Percentiles rank a stretch among this genome's conserved stretches.
Evolutionary conservation across 2,888 invertebrate genomes (phyloP).

Genomic region (Cynaeus angustus): DNA sequence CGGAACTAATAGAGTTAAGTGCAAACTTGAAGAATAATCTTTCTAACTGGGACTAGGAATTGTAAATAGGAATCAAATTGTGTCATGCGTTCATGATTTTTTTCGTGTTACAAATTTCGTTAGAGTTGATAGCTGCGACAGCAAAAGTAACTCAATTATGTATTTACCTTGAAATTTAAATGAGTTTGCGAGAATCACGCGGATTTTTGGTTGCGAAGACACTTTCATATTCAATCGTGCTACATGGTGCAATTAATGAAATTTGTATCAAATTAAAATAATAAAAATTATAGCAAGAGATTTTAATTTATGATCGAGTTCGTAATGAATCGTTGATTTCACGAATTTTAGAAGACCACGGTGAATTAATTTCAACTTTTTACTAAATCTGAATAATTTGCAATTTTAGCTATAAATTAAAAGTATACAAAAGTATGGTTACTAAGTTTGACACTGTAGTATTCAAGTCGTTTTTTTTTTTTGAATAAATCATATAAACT

Average conservation of each 20-base stretch:
- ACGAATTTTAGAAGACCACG: no score
- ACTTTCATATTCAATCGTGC: background rate
- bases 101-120: no score
- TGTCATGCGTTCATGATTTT: conserved; percentile 17
- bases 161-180: conserved; percentile 43
- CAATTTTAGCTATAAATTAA: no score
- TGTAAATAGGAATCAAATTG: conserved; percentile 1
- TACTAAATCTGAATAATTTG: no score
- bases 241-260: conserved; percentile 8
- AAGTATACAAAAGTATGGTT: no score
- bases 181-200: conserved; percentile 30
- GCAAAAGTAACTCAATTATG: conserved; percentile 39
- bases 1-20: conserved; percentile 40
- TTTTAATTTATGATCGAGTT: no score
- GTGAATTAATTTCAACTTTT: no score
- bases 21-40: conserved; percentile 39
- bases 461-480: conserved; percentile 24
- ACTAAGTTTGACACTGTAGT: conserved; percentile 25
- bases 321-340: no score
- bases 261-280: conserved; percentile 10
- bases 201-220: no score
- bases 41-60: no score
- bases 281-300: conserved; percentile 8
- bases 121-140: conserved; percentile 36
- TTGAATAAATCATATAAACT: conserved; percentile 41